Conservation (phyloP, 1,140 invertebrate genomes). For the Cotesia vestalis region DNA sequence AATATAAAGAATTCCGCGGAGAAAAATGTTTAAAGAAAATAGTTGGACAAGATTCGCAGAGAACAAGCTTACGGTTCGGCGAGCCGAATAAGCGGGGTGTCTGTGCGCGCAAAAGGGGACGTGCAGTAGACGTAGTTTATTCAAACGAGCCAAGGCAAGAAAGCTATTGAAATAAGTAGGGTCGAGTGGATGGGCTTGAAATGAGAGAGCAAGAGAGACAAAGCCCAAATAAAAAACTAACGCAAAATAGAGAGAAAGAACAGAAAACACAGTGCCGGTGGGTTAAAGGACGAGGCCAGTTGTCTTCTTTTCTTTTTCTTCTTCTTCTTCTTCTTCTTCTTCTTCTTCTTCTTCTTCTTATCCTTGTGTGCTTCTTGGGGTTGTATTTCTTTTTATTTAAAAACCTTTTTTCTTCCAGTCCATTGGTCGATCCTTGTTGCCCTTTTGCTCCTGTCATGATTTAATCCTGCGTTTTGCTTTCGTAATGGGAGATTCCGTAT, state of each 20-base stretch:
- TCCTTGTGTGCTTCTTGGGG: constrained; percentile 16
- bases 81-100: constrained; percentile 41
- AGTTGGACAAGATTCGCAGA: constrained; percentile 27
- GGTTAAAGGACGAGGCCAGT: background rate
- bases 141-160: constrained; percentile 44
- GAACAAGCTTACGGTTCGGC: constrained; percentile 33
- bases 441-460: constrained; percentile 36
- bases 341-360: constrained; percentile 12
- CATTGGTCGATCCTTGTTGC: constrained; percentile 37
- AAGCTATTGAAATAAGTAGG: constrained; percentile 42
- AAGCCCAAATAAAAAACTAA: constrained; percentile 12
- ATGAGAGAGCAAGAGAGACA: constrained; percentile 18
- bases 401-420: constrained; percentile 32
- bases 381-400: constrained; percentile 21
- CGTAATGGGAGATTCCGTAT: constrained; percentile 33
- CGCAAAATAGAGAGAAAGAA: constrained; percentile 1
- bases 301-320: constrained; percentile 15
- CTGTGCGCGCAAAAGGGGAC: constrained; percentile 33
- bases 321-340: background rate
- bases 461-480: constrained; percentile 39
- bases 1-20: background rate
- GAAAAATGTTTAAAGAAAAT: constrained; percentile 18
- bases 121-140: constrained; percentile 57
- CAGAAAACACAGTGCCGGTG: constrained; percentile 11
- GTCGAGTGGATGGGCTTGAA: constrained; percentile 34